Evolutionary conservation across 2,797 vertebrate genomes (phyloP).

Genomic region (Eptatretus atami): DNA sequence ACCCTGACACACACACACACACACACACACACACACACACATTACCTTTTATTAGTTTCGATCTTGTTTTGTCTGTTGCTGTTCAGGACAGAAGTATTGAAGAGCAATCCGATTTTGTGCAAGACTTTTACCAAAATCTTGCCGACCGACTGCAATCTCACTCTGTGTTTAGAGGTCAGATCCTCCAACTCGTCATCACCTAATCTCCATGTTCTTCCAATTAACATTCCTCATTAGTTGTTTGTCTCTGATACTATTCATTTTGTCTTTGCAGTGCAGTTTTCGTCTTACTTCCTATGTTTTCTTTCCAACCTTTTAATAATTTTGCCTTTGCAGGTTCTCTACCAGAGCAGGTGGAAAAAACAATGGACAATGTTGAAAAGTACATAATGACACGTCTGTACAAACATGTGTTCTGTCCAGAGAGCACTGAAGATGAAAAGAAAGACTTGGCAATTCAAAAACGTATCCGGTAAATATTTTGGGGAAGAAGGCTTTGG

Average conservation of each 20-base stretch:
- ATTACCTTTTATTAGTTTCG: neutral
- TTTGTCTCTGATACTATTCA: too few species aligned
- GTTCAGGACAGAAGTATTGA: constrained; percentile 51
- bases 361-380: constrained; percentile 79
- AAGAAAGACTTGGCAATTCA: constrained; percentile 71
- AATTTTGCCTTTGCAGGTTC: constrained; percentile 12
- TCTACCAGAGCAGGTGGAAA: constrained; percentile 52
- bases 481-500: neutral
- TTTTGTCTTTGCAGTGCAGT: neutral
- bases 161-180: constrained; percentile 39
- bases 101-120: constrained; percentile 59
- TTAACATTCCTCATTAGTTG: too few species aligned
- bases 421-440: constrained; percentile 76
- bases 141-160: constrained; percentile 47
- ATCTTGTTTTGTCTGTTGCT: constrained; percentile 1
- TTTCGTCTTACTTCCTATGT: constrained; percentile 8
- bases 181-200: too few species aligned
- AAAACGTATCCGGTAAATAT: constrained; percentile 40
- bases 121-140: constrained; percentile 76
- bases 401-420: constrained; percentile 81
- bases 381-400: constrained; percentile 87
- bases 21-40: neutral
- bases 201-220: too few species aligned
- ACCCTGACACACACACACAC: neutral
- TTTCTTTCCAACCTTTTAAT: constrained; percentile 3